Evolutionary conservation across 2,113 vertebrate genomes (phyloP).

Genomic region (Cyrtonyx montezumae): DNA sequence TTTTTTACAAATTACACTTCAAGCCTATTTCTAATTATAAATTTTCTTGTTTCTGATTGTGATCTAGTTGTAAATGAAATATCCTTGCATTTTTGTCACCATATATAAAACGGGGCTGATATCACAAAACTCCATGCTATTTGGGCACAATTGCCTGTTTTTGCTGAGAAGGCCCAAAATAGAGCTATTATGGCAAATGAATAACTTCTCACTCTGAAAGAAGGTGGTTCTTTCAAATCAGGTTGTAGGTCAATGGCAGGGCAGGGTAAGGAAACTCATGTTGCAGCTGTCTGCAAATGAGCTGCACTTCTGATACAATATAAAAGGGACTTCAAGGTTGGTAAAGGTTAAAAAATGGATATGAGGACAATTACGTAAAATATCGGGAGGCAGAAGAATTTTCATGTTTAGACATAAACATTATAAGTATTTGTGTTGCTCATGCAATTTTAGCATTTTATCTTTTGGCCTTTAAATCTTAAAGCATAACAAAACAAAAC

Average conservation of each 20-base stretch:
- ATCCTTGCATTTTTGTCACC: slow-evolving; percentile 15
- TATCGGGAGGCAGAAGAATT: not conserved
- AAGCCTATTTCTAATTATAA: slow-evolving; percentile 13
- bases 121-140: slow-evolving; percentile 45
- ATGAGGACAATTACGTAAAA: slow-evolving; percentile 2
- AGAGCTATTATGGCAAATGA: slow-evolving; percentile 72
- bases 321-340: not conserved
- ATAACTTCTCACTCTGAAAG: slow-evolving; percentile 75
- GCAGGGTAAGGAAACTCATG: slow-evolving; percentile 62
- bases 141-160: slow-evolving; percentile 65
- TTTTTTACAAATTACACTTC: not conserved
- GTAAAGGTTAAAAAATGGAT: not conserved
- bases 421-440: not conserved
- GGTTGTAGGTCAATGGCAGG: slow-evolving; percentile 76
- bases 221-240: slow-evolving; percentile 73
- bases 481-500: too few relatives aligned
- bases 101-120: slow-evolving; percentile 2
- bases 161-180: slow-evolving; percentile 63
- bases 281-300: slow-evolving; percentile 74
- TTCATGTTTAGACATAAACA: not conserved
- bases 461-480: not conserved
- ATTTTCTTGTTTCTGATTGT: slow-evolving; percentile 32
- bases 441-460: not conserved
- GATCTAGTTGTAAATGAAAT: slow-evolving; percentile 10
- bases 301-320: slow-evolving; percentile 26